Percentiles rank a stretch among this genome's conserved stretches.
These are phyloP conservation scores for Scaptomyza polygonia DNA, from an alignment of 2,888 invertebrate genomes.

Conservation along the genomic window DNA sequence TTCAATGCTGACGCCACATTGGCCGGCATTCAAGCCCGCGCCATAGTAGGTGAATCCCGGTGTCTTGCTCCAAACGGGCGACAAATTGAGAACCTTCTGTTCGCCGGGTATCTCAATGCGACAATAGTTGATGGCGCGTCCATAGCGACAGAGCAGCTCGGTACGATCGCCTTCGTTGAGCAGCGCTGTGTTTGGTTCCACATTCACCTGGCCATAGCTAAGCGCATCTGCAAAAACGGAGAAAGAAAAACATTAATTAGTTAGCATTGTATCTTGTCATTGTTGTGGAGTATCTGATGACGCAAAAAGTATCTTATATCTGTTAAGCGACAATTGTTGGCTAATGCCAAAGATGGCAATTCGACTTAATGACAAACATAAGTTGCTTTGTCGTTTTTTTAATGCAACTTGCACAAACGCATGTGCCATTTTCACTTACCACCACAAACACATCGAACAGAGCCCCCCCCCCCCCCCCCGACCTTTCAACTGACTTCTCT, in stretches of 20 bases:
- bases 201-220: slow-evolving; percentile 79
- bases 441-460: slow-evolving; percentile 16
- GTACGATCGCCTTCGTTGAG: slow-evolving; percentile 82
- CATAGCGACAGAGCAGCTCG: slow-evolving; percentile 81
- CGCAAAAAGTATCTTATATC: slow-evolving; percentile 37
- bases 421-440: slow-evolving; percentile 43
- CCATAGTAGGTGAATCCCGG: slow-evolving; percentile 86
- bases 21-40: slow-evolving; percentile 86
- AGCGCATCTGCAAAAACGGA: slow-evolving; percentile 74
- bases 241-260: slow-evolving; percentile 14
- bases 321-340: slow-evolving; percentile 22
- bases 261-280: slow-evolving; percentile 32
- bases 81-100: slow-evolving; percentile 84
- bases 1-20: slow-evolving; percentile 89
- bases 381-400: slow-evolving; percentile 21
- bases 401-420: slow-evolving; percentile 54
- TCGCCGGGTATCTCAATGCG: slow-evolving; percentile 86
- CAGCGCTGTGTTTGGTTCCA: slow-evolving; percentile 81
- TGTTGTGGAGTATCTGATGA: neutral
- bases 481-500: too few relatives aligned
- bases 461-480: too few relatives aligned
- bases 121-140: slow-evolving; percentile 81
- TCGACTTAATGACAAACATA: slow-evolving; percentile 49
- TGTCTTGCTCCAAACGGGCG: slow-evolving; percentile 83
- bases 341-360: slow-evolving; percentile 41